Base-by-base conservation (phyloP, 2,888 invertebrate species). In the Theodoxus fluviatilis region DNA sequence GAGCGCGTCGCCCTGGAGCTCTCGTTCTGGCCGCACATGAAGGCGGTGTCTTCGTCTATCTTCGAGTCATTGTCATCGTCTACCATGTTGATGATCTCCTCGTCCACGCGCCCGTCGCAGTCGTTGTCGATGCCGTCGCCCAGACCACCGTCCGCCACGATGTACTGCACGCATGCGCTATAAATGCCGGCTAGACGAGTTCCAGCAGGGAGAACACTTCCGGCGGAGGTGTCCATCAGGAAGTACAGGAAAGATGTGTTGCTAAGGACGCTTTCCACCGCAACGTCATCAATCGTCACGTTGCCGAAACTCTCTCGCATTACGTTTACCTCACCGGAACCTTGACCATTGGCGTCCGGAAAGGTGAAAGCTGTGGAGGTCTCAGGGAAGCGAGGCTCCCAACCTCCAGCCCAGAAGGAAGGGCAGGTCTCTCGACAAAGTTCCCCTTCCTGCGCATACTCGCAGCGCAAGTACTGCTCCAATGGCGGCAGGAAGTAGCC, bases 111-210 rank as follows among this genome's bases (percentile, higher is more conserved):
- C 7, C 77, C 77, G 74, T 80, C 79, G 70, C 80, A 80, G 71
- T 82, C 81, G 57, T 81, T 79, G 69, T 80, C 81, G 9, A 75
- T 67, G 12, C 79, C 78, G 67, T 81, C 80, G 2, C 79, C 78
- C 22, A 74, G 72, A 0, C 77, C 76, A 4, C 78, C 76, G 37
- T 75, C 55, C 9, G 69, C 52, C 28, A 61, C 64, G 37, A 35
- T 66, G 18, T 68, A 72, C 52, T 66, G 69, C 22, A 74, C 73
- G 72, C 80, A 80, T 31, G 76, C 70, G 68, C 74, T 73, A 67
- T 78, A 78, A 1, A 82, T 71, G 28, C 66, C 70, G 7, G 74
- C 75, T 49, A 80, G 67, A 35, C 79, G 76, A 68, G 71, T 77
- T 63, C 81, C 79, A 9, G 78, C 65, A 6, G 76, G 74, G 59